Evolutionary conservation across 2,888 invertebrate species (phyloP).

Genomic region (Polydrusus tereticollis): DNA sequence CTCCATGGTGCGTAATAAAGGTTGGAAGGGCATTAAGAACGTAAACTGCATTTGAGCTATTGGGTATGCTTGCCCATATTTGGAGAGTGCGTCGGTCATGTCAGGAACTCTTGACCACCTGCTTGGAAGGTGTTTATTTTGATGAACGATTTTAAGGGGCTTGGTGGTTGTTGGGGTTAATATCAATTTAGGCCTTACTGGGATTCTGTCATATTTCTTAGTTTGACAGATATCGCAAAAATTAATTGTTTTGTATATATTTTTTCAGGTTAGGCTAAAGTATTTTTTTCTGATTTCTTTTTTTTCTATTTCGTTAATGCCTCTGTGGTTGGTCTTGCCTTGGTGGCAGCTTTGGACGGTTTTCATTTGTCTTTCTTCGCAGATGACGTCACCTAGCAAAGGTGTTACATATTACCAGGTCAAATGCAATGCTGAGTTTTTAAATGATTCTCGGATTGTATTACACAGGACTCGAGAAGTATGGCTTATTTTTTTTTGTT

Average conservation of each 20-base stretch:
- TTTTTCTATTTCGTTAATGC: not conserved
- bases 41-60: no score
- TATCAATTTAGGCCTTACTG: slow-evolving; percentile 47
- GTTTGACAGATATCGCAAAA: slow-evolving; percentile 49
- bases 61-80: no score
- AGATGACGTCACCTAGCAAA: not conserved
- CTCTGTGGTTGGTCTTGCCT: not conserved
- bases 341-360: not conserved
- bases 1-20: no score
- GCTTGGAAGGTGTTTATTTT: no score
- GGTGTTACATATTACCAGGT: not conserved
- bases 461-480: no score
- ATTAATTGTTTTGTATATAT: slow-evolving; percentile 3
- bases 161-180: slow-evolving; percentile 53
- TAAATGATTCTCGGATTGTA: not conserved
- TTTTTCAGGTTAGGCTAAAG: not conserved
- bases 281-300: not conserved
- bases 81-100: no score
- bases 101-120: no score
- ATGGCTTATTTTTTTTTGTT: no score
- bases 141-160: no score
- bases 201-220: slow-evolving; percentile 52
- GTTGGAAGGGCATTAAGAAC: no score
- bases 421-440: not conserved
- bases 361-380: not conserved